Conservation (phyloP, 2,113 vertebrate genomes). For the Petromus typicus region DNA sequence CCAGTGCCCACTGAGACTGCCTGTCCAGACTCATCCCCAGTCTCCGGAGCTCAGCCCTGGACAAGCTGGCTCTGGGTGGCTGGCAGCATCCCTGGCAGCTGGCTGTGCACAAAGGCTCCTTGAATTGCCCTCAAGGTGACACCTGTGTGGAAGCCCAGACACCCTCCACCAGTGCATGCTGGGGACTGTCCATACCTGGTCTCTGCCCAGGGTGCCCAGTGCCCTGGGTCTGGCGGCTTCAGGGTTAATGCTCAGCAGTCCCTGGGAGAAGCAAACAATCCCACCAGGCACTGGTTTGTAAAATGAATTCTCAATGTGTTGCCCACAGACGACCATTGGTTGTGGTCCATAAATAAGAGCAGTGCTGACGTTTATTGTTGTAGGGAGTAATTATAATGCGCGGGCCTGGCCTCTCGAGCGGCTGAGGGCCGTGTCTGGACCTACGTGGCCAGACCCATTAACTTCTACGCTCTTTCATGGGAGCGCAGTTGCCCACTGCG, state of each 20-base stretch:
- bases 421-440: conserved; percentile 92
- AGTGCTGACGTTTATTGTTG: conserved; percentile 93
- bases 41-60: background rate
- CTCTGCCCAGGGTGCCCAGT: background rate
- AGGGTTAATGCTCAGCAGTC: conserved; percentile 79
- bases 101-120: too few species aligned
- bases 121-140: background rate
- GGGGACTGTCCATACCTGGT: background rate
- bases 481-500: conserved; percentile 92
- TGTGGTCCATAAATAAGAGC: conserved; percentile 91
- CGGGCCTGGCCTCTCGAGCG: conserved; percentile 89
- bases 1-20: background rate
- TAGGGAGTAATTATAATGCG: conserved; percentile 92
- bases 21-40: background rate
- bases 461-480: conserved; percentile 92
- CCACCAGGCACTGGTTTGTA: conserved; percentile 79
- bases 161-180: background rate
- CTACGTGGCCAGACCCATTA: conserved; percentile 93
- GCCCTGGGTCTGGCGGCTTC: background rate
- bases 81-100: too few species aligned
- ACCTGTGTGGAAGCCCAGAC: background rate
- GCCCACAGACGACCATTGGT: conserved; percentile 85
- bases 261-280: conserved; percentile 74
- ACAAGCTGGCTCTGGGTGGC: conserved; percentile 55
- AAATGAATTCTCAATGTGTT: conserved; percentile 84